phyloP scores from a whole-genome alignment of 2,888 invertebrate species.

The Azorinus chamasolen region DNA sequence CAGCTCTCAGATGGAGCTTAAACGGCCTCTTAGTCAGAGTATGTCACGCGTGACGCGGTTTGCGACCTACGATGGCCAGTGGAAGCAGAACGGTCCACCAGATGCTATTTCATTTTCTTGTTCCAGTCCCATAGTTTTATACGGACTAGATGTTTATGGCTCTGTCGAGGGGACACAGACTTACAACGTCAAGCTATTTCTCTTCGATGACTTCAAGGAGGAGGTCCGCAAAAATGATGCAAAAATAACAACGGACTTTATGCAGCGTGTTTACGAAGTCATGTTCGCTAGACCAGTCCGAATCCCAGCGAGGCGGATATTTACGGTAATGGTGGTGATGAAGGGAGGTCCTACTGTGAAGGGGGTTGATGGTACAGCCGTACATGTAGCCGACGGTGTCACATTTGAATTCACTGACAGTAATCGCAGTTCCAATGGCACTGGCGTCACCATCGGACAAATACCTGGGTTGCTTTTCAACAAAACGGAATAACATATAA shows the following conservation, averaged over 20 bases:
- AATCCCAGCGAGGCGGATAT: constrained; percentile 48
- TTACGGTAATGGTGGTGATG: constrained; percentile 50
- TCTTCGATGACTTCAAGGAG: constrained; percentile 57
- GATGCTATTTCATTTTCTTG: constrained; percentile 56
- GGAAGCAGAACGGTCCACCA: constrained; percentile 59
- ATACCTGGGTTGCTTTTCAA: constrained; percentile 55
- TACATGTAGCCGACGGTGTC: constrained; percentile 51
- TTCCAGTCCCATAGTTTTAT: constrained; percentile 53
- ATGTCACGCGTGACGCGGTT: constrained; percentile 52
- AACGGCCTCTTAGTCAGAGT: constrained; percentile 26
- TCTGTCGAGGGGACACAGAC: constrained; percentile 34
- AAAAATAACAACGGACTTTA: constrained; percentile 37
- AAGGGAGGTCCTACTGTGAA: constrained; percentile 48
- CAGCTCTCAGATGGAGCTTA: no score
- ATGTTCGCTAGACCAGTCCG: constrained; percentile 49
- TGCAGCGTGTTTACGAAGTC: constrained; percentile 43
- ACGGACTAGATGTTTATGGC: constrained; percentile 54
- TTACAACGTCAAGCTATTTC: constrained; percentile 35
- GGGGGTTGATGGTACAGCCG: constrained; percentile 50
- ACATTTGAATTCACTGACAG: constrained; percentile 58
- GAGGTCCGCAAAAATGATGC: constrained; percentile 50
- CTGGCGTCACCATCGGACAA: constrained; percentile 60
- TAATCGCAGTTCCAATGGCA: constrained; percentile 61
- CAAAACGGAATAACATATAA: constrained; percentile 41
- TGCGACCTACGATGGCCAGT: constrained; percentile 55